Evolutionary conservation across 2,888 invertebrate genomes (phyloP).

Genomic region (Stegana nigrithorax): DNA sequence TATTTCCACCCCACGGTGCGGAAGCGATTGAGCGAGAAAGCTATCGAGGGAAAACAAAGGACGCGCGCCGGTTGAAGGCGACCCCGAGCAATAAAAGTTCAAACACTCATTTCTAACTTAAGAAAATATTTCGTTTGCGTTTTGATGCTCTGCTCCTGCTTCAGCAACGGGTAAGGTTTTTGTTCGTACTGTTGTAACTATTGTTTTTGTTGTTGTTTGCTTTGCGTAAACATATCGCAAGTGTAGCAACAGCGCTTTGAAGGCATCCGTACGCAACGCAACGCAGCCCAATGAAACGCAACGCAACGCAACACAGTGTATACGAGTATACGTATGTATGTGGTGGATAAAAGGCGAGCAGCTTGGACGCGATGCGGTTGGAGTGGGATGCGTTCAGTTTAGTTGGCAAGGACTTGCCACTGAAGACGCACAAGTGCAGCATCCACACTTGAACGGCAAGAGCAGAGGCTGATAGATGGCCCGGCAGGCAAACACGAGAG

Average conservation of each 20-base stretch:
- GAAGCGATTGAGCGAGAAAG: too few relatives aligned
- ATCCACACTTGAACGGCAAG: not conserved
- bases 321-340: too few relatives aligned
- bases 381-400: too few relatives aligned
- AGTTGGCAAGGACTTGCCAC: too few relatives aligned
- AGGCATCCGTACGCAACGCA: too few relatives aligned
- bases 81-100: conserved; percentile 55
- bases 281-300: too few relatives aligned
- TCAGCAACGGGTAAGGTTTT: too few relatives aligned
- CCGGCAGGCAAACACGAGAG: too few relatives aligned
- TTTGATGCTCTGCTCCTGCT: conserved; percentile 13
- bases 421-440: conserved; percentile 50
- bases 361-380: too few relatives aligned
- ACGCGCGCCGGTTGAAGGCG: not conserved
- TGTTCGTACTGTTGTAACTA: conserved; percentile 28
- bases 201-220: conserved; percentile 41
- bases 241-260: too few relatives aligned
- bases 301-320: too few relatives aligned
- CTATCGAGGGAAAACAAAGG: not conserved
- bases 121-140: conserved; percentile 40
- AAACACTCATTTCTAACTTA: conserved; percentile 64
- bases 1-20: conserved; percentile 6
- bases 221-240: conserved; percentile 44
- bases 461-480: not conserved
- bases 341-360: too few relatives aligned